Evolutionary conservation across 2,797 vertebrate genomes (phyloP).

Genomic region (Picus viridis): DNA sequence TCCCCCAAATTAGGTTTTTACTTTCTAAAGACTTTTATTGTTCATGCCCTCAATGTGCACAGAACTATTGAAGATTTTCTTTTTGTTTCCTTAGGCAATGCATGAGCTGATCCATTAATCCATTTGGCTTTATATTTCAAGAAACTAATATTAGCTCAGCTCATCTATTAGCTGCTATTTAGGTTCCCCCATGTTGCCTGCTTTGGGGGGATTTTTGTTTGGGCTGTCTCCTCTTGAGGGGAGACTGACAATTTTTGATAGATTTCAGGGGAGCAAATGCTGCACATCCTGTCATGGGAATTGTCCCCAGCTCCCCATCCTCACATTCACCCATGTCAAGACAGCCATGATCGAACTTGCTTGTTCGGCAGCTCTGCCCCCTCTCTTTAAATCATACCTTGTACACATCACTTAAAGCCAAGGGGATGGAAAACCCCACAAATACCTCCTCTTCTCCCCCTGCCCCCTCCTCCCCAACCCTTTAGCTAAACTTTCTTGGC

Average conservation of each 20-base stretch:
- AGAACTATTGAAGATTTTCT: slow-evolving; percentile 81
- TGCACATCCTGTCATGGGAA: neutral
- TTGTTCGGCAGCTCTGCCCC: slow-evolving; percentile 7
- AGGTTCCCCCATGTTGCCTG: slow-evolving; percentile 15
- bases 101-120: slow-evolving; percentile 80
- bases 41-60: slow-evolving; percentile 76
- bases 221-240: neutral
- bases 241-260: neutral
- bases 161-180: slow-evolving; percentile 61
- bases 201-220: neutral
- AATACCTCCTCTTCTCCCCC: neutral
- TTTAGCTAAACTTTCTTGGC: slow-evolving; percentile 19
- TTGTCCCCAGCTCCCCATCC: slow-evolving; percentile 8
- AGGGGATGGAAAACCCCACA: neutral
- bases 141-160: slow-evolving; percentile 79
- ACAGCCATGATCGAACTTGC: neutral
- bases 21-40: slow-evolving; percentile 79
- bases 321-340: neutral
- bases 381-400: slow-evolving; percentile 41
- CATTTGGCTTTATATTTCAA: slow-evolving; percentile 81
- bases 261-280: neutral
- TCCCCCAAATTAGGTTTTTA: slow-evolving; percentile 80
- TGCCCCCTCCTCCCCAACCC: neutral
- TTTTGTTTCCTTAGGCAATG: slow-evolving; percentile 81
- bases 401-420: neutral